Base-by-base conservation (phyloP, 2,888 invertebrate species). In the Catocala nupta region DNA sequence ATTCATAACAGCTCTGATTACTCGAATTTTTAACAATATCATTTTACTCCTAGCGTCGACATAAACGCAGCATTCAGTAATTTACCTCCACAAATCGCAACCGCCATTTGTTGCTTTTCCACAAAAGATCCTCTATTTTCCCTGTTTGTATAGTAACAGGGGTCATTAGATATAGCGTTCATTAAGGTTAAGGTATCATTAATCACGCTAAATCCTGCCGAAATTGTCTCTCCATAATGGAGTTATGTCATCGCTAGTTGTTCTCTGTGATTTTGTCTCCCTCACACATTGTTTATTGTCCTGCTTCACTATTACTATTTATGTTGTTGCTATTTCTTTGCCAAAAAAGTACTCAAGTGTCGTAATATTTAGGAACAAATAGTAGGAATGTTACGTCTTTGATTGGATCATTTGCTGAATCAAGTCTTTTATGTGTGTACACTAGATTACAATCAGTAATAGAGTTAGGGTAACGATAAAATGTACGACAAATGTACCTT, bases 121-220 rank as follows among this genome's bases (percentile, higher is more conserved):
- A 39, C 36, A 39, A 43, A 11, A 11, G 0, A 43, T 34, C 34
- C 45, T 47, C 13, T 36, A 16, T 13, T 16, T 60, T 50, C 54
- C 39, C 43, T 39, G 16, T 54, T 51, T 11, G 42, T 11, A 33
- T 47, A 9, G 6, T 13, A 39, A 45, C 49, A 39, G 39, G n/a
- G 45, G 57, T 55, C 58, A 62, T 61, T 66, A 66, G 52, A 55
- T 44, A 59, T 62, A 45, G 50, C 51, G 16, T 61, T 65, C 52
- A 65, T 65, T 54, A 65, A 48, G 33, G 53, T 16, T 55, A 57
- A 60, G 42, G 54, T 42, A 16, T 65, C 65, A 57, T 62, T 62
- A 62, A 65, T 62, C 58, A 60, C 44, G 9, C 33, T 33, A 49
- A 9, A 7, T 44, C 44, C 42, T 39, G 10, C 39, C 44, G 39